Evolutionary conservation across 2,113 vertebrate species (phyloP), one percentile per base, ranked within the genome.

Genomic region (Oryctolagus cuniculus): DNA sequence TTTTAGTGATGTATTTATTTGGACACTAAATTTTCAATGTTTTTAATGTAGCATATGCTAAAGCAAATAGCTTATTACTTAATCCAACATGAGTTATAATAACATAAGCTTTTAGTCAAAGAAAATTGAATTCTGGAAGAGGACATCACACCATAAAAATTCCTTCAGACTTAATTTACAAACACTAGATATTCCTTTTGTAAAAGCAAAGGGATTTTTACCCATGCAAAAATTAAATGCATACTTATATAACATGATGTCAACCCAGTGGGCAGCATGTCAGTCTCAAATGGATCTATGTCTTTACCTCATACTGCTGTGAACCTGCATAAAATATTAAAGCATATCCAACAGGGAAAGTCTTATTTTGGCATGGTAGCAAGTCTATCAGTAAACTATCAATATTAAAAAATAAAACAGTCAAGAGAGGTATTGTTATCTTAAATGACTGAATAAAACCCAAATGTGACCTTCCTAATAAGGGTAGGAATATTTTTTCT

Each of bases 311-410:
- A 15, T 0, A 5, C 89, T 44, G 69, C 55, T 91, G 21, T 51
- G 92, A 89, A 36, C 66, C 66, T 61, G 75, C 90, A 93, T 89
- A 15, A 91, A 82, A 95, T 74, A 87, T 86, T 88, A 74, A 91
- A 82, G 49, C 64, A 58, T 6, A 21, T n/a, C 79, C 87, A 78
- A 67, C 72, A 89, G 58, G 75, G 89, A 63, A 66, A 53, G 3
- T 34, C 89, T 95, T 53, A 51, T 89, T 78, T 74, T 44, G 89
- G 70, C 29, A 67, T 9, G 25, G 84, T 77, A 78, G 66, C 66
- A 74, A 83, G 55, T 51, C 72, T 29, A 85, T 88, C 69, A 89
- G 87, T 49, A 92, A 92, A 81, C 72, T 82, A 90, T 10, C 61
- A 90, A 89, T 79, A 85, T 78, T 80, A 38, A 94, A 90, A 78